Percentiles rank a stretch among this genome's conserved stretches.
Conservation (phyloP, 2,888 invertebrate species). For the Drosophila diplacantha region DNA sequence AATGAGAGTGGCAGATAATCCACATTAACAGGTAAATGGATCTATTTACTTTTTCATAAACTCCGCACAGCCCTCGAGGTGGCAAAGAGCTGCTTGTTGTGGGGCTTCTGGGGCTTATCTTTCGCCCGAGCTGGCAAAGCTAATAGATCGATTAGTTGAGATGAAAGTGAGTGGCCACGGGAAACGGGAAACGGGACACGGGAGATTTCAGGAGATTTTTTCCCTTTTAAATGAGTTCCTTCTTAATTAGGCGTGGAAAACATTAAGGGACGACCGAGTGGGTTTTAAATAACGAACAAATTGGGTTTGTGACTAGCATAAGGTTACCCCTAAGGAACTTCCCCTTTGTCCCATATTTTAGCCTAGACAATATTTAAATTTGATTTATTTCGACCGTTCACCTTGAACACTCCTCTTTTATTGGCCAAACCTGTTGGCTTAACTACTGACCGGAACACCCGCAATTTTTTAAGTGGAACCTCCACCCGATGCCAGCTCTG, state of each 20-base stretch:
- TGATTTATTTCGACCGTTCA: not conserved
- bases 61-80: not conserved
- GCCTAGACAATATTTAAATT: not conserved
- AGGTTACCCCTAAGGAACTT: not conserved
- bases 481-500: not conserved
- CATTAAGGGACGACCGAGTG: not conserved
- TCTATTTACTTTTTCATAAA: conserved; percentile 32
- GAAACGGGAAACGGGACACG: not conserved
- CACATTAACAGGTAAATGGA: conserved; percentile 28
- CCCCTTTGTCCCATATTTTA: not conserved
- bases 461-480: conserved; percentile 1
- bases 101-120: not conserved
- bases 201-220: not conserved
- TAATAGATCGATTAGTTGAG: conserved; percentile 19
- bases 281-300: not conserved
- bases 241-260: not conserved
- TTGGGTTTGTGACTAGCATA: not conserved
- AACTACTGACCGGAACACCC: conserved; percentile 4
- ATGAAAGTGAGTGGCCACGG: no score
- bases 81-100: conserved; percentile 4
- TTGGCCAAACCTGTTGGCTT: conserved; percentile 22
- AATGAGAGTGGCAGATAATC: conserved; percentile 22
- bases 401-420: not conserved
- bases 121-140: conserved; percentile 1
- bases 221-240: not conserved